phyloP scores from a whole-genome alignment of 1,140 invertebrate genomes.

The Acromyrmex heyeri region DNA sequence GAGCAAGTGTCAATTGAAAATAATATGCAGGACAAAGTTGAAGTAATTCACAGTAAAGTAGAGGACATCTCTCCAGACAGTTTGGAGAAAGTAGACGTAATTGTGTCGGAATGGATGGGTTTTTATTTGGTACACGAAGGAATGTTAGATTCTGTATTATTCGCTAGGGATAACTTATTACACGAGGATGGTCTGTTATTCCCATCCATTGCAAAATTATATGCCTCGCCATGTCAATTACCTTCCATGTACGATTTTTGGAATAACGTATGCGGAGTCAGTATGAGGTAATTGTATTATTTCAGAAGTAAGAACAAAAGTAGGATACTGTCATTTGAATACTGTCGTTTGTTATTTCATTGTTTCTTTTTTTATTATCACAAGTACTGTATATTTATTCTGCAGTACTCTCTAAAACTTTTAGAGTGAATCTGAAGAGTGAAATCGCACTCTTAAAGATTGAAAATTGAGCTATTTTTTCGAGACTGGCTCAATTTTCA shows the following conservation, averaged over 20 bases:
- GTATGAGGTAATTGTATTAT: slow-evolving; percentile 93
- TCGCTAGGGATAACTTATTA: slow-evolving; percentile 96
- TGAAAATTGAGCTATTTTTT: no score
- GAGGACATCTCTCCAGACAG: slow-evolving; percentile 93
- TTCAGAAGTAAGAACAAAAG: slow-evolving; percentile 86
- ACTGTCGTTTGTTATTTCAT: slow-evolving; percentile 86
- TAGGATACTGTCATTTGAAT: slow-evolving; percentile 84
- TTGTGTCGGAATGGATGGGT: slow-evolving; percentile 99
- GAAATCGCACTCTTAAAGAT: no score
- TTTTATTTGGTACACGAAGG: slow-evolving; percentile 99
- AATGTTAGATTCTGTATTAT: slow-evolving; percentile 97
- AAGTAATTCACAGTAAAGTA: slow-evolving; percentile 92
- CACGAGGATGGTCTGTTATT: slow-evolving; percentile 90
- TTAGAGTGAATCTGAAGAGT: no score
- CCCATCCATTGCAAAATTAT: slow-evolving; percentile 80
- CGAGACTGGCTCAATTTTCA: no score
- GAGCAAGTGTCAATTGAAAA: slow-evolving; percentile 93
- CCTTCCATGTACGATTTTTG: slow-evolving; percentile 93
- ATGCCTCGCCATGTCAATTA: slow-evolving; percentile 89
- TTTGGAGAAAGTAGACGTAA: slow-evolving; percentile 95
- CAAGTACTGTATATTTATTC: slow-evolving; percentile 24
- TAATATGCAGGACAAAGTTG: slow-evolving; percentile 88
- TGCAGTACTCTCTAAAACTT: neutral
- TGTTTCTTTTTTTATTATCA: neutral
- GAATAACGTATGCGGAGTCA: slow-evolving; percentile 97